phyloP scores from a whole-genome alignment of 1,140 invertebrate genomes.

The Drosophila novamexicana region DNA sequence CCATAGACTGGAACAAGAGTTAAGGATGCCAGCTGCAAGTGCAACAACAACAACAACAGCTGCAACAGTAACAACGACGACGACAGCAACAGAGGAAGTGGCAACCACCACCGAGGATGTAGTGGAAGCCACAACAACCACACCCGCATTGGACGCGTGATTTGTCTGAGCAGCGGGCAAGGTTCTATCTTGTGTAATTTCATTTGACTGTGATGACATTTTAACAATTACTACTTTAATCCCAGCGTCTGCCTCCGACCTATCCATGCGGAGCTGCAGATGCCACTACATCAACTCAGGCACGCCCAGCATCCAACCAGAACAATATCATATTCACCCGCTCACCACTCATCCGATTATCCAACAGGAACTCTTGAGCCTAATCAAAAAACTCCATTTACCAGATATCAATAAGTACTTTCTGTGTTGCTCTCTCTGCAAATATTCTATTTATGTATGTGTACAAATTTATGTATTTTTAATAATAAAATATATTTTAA shows the following conservation, averaged over 20 bases:
- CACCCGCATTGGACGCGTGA: conserved; percentile 48
- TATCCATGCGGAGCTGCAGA: conserved; percentile 19
- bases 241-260: conserved; percentile 49
- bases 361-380: conserved; percentile 5
- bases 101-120: conserved; percentile 29
- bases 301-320: conserved; percentile 43
- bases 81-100: conserved; percentile 8
- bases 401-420: conserved; percentile 12
- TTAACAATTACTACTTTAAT: conserved; percentile 75
- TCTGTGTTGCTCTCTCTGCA: conserved; percentile 45
- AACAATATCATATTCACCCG: conserved; percentile 15
- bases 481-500: conserved; percentile 72
- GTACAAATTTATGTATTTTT: conserved; percentile 76
- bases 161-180: conserved; percentile 26
- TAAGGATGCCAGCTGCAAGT: conserved; percentile 27
- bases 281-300: conserved; percentile 58
- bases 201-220: conserved; percentile 83
- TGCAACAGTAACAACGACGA: conserved; percentile 31
- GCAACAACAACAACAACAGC: conserved; percentile 4
- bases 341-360: conserved; percentile 29
- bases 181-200: conserved; percentile 55
- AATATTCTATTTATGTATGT: conserved; percentile 67
- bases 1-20: conserved; percentile 46
- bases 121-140: conserved; percentile 27
- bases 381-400: conserved; percentile 12